phyloP scores from a whole-genome alignment of 2,797 vertebrate species.

The Sciurus carolinensis region DNA sequence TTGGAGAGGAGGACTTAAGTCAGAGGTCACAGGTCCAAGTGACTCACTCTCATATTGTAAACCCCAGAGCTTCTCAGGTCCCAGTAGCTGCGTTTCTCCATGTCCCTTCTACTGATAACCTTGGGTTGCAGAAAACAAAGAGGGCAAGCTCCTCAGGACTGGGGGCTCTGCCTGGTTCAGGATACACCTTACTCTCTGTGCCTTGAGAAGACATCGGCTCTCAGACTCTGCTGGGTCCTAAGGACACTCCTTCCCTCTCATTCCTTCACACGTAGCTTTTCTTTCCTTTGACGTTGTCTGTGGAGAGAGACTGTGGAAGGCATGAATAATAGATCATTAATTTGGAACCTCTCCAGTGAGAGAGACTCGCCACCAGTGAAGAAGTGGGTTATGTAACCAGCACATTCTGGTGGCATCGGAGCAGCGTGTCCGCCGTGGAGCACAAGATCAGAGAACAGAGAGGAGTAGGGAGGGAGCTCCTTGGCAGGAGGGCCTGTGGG shows the following conservation, averaged over 20 bases:
- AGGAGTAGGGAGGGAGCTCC: not conserved
- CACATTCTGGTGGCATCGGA: constrained; percentile 32
- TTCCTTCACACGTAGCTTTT: not conserved
- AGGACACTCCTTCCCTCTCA: not conserved
- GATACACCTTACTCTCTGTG: constrained; percentile 9
- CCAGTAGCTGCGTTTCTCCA: not conserved
- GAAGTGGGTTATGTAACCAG: constrained; percentile 72
- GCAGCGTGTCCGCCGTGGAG: not conserved
- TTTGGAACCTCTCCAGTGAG: constrained; percentile 57
- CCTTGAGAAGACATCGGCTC: constrained; percentile 55
- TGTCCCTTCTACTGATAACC: not conserved
- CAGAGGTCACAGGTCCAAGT: not conserved
- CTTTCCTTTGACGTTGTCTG: constrained; percentile 20
- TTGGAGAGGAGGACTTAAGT: not conserved
- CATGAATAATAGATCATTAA: constrained; percentile 83
- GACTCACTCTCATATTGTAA: not conserved
- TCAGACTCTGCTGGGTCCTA: constrained; percentile 8
- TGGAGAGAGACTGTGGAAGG: constrained; percentile 51
- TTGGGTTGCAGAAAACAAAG: not conserved
- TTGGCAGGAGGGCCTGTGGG: not conserved
- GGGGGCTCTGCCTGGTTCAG: not conserved
- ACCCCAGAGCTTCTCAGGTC: not conserved
- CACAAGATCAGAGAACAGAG: not conserved
- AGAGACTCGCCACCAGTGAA: constrained; percentile 15
- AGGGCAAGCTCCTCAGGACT: not conserved